Conservation (phyloP, 2,113 vertebrate species). For the Salvelinus sp. region DNA sequence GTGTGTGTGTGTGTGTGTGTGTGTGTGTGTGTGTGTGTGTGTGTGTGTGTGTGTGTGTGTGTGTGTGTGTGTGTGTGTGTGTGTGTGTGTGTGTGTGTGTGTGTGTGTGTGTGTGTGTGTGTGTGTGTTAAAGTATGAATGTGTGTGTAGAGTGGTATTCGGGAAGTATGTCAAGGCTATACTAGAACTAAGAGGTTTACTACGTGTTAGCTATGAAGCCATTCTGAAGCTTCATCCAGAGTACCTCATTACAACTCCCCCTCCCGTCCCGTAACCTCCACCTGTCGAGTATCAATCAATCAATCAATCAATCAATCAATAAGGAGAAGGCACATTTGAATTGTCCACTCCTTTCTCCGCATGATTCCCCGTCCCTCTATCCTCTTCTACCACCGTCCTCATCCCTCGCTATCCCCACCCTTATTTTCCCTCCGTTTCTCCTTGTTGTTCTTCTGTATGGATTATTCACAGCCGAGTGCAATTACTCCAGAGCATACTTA, state of each 20-base stretch:
- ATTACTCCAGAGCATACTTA: slow-evolving; percentile 22
- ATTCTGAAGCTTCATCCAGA: background rate
- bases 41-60: background rate
- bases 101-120: too few relatives aligned
- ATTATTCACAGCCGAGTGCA: slow-evolving; percentile 32
- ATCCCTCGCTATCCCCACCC: slow-evolving; percentile 39
- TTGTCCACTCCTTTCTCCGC: slow-evolving; percentile 55
- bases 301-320: slow-evolving; percentile 58
- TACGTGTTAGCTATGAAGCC: background rate
- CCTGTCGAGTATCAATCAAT: slow-evolving; percentile 1
- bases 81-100: too few relatives aligned
- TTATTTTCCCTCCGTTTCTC: slow-evolving; percentile 38
- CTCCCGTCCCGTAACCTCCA: slow-evolving; percentile 35
- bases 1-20: background rate
- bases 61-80: too few relatives aligned
- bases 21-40: background rate
- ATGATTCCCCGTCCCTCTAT: background rate
- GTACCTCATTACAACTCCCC: slow-evolving; percentile 11
- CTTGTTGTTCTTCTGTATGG: slow-evolving; percentile 37
- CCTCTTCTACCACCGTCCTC: background rate
- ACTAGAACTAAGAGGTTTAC: background rate
- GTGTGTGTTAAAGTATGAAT: background rate
- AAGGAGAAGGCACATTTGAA: slow-evolving; percentile 45
- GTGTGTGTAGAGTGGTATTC: background rate
- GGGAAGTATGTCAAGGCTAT: background rate